phyloP scores from a whole-genome alignment of 2,888 invertebrate species.

The Lithodes maja region DNA sequence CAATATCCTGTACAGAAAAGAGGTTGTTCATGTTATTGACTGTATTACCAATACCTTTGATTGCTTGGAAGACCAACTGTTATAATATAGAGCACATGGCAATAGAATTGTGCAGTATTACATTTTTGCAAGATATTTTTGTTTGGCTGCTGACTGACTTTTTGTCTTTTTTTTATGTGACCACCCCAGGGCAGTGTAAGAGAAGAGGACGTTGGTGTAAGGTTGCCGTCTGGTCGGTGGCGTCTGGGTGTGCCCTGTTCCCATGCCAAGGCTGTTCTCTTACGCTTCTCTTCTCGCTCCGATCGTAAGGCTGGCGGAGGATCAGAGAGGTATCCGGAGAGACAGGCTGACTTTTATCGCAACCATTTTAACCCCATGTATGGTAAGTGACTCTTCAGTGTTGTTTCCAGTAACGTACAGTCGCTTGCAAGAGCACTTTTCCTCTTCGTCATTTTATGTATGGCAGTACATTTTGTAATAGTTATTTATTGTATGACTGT shows the following conservation, averaged over 20 bases:
- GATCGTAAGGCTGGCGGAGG: conserved; percentile 80
- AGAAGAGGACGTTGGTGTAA: conserved; percentile 71
- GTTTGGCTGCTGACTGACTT: too few species aligned
- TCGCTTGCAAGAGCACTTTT: too few species aligned
- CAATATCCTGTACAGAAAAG: too few species aligned
- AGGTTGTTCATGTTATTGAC: too few species aligned
- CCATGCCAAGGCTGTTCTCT: conserved; percentile 82
- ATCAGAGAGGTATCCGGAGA: not conserved
- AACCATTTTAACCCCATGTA: not conserved
- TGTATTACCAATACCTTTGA: too few species aligned
- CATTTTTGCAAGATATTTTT: too few species aligned
- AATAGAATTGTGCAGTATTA: too few species aligned
- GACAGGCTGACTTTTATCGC: not conserved
- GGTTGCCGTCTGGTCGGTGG: conserved; percentile 85
- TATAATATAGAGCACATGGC: too few species aligned
- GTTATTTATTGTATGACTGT: too few species aligned
- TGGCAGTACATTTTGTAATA: too few species aligned
- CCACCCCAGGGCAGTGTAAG: conserved; percentile 55
- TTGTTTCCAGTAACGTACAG: not conserved
- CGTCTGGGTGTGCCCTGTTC: conserved; percentile 82
- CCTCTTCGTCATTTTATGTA: too few species aligned
- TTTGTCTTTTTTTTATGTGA: not conserved
- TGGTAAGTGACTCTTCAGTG: not conserved
- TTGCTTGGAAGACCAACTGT: too few species aligned
- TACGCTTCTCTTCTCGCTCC: conserved; percentile 84